Evolutionary conservation across 2,113 vertebrate genomes (phyloP).

Genomic region (Scomber colias): DNA sequence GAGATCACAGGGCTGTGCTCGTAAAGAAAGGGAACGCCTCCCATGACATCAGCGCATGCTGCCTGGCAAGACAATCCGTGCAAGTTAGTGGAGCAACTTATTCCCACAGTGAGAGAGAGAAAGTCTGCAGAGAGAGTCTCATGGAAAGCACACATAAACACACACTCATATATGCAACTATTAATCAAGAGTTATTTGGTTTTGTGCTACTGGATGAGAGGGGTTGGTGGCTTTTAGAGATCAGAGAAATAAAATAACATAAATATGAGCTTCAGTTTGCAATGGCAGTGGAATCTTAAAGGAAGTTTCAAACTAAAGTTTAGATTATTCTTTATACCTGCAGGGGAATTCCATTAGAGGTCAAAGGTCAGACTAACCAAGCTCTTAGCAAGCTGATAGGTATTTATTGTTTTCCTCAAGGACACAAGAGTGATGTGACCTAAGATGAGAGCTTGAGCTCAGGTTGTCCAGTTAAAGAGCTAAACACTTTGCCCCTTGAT

Average conservation of each 20-base stretch:
- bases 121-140: slow-evolving; percentile 34
- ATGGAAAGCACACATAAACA: slow-evolving; percentile 15
- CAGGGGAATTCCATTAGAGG: slow-evolving; percentile 23
- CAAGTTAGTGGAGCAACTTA: slow-evolving; percentile 51
- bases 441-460: neutral
- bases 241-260: slow-evolving; percentile 19
- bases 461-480: neutral
- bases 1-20: slow-evolving; percentile 80
- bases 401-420: slow-evolving; percentile 23
- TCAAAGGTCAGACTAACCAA: slow-evolving; percentile 37
- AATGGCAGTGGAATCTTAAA: neutral
- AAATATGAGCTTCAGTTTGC: slow-evolving; percentile 4
- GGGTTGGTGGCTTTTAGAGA: slow-evolving; percentile 15
- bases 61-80: slow-evolving; percentile 31
- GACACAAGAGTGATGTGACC: neutral
- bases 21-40: slow-evolving; percentile 75
- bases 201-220: slow-evolving; percentile 12
- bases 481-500: neutral
- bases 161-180: slow-evolving; percentile 25
- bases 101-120: slow-evolving; percentile 63
- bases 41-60: slow-evolving; percentile 78
- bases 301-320: neutral
- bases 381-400: slow-evolving; percentile 3
- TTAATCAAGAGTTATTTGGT: slow-evolving; percentile 19
- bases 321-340: slow-evolving; percentile 12